A percentile compares a stretch with the other conserved stretches of the same genome.
Evolutionary conservation across 1,140 invertebrate genomes (phyloP).

Genomic region (Drosophila cardini): DNA sequence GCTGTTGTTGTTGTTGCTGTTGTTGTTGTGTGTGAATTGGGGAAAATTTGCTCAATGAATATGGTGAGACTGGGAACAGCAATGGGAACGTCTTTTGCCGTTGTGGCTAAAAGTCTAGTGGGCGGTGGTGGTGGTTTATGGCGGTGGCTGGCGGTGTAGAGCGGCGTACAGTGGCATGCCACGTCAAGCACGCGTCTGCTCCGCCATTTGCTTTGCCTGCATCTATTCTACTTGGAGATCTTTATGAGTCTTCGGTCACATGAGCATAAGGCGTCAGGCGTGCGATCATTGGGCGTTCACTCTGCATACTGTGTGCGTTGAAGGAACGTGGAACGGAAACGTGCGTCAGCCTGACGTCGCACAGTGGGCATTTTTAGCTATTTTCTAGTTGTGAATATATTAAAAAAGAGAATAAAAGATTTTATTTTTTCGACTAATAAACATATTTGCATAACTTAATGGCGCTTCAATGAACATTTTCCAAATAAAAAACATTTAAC

Average conservation of each 20-base stretch:
- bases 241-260: conserved; percentile 63
- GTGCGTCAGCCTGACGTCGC: conserved; percentile 60
- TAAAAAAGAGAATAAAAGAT: no score
- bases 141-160: background rate
- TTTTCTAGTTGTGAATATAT: background rate
- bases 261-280: conserved; percentile 57
- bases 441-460: no score
- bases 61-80: conserved; percentile 16
- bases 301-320: background rate
- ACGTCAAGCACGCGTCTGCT: background rate
- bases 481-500: no score
- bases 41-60: conserved; percentile 72
- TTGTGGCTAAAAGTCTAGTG: background rate
- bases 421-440: no score
- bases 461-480: no score
- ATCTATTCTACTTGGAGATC: conserved; percentile 22
- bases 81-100: background rate
- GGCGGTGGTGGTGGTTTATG: background rate
- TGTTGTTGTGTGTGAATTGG: conserved; percentile 46
- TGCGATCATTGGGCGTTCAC: conserved; percentile 51
- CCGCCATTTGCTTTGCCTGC: background rate
- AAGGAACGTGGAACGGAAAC: conserved; percentile 50
- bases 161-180: conserved; percentile 13
- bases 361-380: background rate
- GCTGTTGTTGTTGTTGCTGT: conserved; percentile 27